Evolutionary conservation across 2,113 vertebrate genomes (phyloP).

Genomic region (Centropus bengalensis): DNA sequence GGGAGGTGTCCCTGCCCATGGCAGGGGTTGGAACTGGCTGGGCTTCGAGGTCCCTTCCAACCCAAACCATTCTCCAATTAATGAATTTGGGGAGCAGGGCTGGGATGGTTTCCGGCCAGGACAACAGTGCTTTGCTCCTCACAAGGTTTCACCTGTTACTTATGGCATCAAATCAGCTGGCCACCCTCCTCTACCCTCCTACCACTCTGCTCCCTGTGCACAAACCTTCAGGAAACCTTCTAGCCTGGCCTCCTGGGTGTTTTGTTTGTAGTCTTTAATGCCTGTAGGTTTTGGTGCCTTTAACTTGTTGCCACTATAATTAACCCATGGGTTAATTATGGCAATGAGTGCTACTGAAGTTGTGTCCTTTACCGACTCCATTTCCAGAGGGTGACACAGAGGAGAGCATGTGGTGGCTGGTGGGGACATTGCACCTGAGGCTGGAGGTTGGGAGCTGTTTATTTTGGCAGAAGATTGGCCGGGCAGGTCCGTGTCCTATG

Average conservation of each 20-base stretch:
- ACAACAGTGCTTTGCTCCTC: accelerated
- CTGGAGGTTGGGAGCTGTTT: background rate
- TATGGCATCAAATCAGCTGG: accelerated
- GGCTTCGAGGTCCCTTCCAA: too few relatives aligned
- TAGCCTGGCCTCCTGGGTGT: accelerated
- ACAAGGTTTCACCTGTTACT: accelerated
- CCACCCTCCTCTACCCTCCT: too few relatives aligned
- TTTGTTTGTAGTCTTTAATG: too few relatives aligned
- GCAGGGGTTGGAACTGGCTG: too few relatives aligned
- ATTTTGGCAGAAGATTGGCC: background rate
- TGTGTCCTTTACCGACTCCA: accelerated
- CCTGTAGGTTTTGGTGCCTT: background rate
- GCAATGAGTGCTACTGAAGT: accelerated
- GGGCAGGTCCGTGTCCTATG: background rate
- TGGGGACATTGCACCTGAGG: accelerated
- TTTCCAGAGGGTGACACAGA: accelerated
- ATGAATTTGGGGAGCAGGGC: accelerated
- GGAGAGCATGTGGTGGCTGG: accelerated
- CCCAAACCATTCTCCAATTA: too few relatives aligned
- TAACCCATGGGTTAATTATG: accelerated
- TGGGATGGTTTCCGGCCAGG: background rate
- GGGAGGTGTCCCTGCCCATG: too few relatives aligned
- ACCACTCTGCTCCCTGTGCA: accelerated
- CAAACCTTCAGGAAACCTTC: background rate
- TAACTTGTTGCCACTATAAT: accelerated